Evolutionary conservation across 2,797 vertebrate species (phyloP).

Genomic region (Anableps anableps): DNA sequence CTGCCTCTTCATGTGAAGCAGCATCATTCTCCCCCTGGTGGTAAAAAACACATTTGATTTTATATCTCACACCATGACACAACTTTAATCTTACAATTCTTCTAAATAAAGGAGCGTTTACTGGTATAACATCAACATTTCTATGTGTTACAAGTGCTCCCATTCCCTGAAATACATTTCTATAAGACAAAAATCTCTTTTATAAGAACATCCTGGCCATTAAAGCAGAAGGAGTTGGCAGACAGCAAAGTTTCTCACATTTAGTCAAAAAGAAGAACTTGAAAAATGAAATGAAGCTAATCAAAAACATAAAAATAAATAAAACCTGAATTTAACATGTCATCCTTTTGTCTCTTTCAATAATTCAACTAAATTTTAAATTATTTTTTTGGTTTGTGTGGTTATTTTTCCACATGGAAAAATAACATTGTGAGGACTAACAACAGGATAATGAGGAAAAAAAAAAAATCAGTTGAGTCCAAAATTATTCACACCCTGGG

Average conservation of each 20-base stretch:
- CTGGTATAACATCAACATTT: not conserved
- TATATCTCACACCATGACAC: not conserved
- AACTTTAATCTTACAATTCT: not conserved
- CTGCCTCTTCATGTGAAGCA: slow-evolving; percentile 51
- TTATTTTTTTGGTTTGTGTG: not conserved
- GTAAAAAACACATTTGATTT: slow-evolving; percentile 16
- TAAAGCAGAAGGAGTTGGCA: not conserved
- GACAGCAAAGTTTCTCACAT: not conserved
- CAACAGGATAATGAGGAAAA: not conserved
- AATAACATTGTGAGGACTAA: not conserved
- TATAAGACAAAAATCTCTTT: not conserved
- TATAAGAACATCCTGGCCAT: not conserved
- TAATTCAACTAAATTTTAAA: not conserved
- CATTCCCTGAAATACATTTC: not conserved
- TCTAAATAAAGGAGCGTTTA: not conserved
- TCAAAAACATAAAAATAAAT: not conserved
- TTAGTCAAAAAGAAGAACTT: not conserved
- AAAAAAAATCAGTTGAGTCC: not conserved
- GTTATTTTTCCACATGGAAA: not conserved
- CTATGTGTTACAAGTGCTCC: not conserved
- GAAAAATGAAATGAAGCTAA: too few species aligned
- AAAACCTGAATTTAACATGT: not conserved
- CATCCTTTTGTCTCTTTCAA: not conserved
- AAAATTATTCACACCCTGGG: not conserved
- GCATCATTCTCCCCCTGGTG: slow-evolving; percentile 51